phyloP scores from a whole-genome alignment of 2,797 vertebrate genomes.

The Glyptemys insculpta region DNA sequence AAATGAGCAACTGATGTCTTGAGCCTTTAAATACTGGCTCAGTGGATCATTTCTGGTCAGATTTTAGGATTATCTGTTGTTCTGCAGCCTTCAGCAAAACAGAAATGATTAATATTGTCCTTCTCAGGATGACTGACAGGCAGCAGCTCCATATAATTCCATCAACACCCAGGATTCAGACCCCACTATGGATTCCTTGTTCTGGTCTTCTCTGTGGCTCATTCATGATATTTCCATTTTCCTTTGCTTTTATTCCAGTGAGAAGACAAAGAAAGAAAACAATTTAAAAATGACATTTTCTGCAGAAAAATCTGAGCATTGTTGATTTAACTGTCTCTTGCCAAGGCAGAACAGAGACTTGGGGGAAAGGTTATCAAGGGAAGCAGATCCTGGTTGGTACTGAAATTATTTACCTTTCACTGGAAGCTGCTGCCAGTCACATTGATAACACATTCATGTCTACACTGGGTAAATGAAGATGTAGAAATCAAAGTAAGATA shows the following conservation, averaged over 20 bases:
- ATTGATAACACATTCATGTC: not conserved
- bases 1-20: not conserved
- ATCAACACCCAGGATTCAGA: not conserved
- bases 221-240: not conserved
- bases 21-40: not conserved
- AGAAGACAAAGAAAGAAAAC: fast-evolving
- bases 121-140: not conserved
- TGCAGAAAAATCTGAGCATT: no score
- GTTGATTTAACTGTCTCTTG: not conserved
- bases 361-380: not conserved
- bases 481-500: not conserved
- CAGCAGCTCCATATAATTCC: not conserved
- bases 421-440: not conserved
- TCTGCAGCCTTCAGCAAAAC: not conserved
- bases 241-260: not conserved
- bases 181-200: not conserved
- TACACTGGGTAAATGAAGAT: not conserved
- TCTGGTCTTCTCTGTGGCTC: not conserved
- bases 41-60: not conserved
- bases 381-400: not conserved
- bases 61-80: not conserved
- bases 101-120: not conserved
- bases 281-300: not conserved
- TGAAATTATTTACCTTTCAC: not conserved
- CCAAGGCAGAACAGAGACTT: not conserved